Percentiles rank a stretch among this genome's conserved stretches.
Conservation (phyloP, 2,888 invertebrate genomes). For the Heliconius hortense region DNA sequence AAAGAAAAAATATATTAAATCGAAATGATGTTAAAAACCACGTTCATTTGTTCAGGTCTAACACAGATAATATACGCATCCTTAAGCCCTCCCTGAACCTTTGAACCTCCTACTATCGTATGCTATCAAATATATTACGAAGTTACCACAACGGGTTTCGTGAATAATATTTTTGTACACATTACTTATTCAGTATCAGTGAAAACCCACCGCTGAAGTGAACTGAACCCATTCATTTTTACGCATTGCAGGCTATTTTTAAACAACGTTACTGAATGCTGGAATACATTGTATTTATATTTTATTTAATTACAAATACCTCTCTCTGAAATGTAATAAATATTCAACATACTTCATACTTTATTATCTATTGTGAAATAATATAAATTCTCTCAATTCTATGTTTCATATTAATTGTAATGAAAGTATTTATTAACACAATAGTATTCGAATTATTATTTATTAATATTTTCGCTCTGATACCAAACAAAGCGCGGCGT, state of each 20-base stretch:
- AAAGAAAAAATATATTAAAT: too few species aligned
- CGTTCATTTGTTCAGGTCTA: too few species aligned
- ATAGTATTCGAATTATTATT: too few species aligned
- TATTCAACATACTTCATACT: background rate
- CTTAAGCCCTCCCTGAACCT: background rate
- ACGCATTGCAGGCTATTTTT: constrained; percentile 12
- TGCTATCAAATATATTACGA: background rate
- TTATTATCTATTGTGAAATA: background rate
- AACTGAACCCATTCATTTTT: constrained; percentile 3
- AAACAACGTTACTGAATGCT: background rate
- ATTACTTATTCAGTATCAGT: constrained; percentile 13
- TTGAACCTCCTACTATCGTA: background rate
- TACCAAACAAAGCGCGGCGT: too few species aligned
- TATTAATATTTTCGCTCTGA: too few species aligned
- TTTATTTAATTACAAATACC: constrained; percentile 12
- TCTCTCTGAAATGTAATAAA: background rate
- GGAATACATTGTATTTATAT: constrained; percentile 2
- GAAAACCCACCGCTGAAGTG: constrained; percentile 6
- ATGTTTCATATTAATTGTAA: background rate
- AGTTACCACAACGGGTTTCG: background rate
- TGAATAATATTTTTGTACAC: background rate
- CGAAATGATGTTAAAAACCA: too few species aligned
- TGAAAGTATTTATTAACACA: background rate
- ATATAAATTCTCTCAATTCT: background rate
- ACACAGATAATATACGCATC: background rate